These are phyloP conservation scores for Apodemia mormo DNA, from an alignment of 2,888 invertebrate species.

Conservation along the genomic window DNA sequence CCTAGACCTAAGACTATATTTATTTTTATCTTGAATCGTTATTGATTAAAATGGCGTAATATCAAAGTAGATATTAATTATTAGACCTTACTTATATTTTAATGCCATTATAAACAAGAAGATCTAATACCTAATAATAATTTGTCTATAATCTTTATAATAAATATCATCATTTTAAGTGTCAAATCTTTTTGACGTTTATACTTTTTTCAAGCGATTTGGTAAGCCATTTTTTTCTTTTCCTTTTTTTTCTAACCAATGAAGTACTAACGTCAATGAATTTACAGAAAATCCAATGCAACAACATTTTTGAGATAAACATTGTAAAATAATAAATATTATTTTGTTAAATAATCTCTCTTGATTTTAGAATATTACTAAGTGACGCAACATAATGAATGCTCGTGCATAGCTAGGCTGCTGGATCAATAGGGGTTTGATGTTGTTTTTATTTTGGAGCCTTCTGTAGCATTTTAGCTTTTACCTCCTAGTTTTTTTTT, in stretches of 20 bases:
- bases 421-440: neutral
- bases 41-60: too few relatives aligned
- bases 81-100: too few relatives aligned
- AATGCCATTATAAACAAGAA: too few relatives aligned
- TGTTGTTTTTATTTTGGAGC: neutral
- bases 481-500: neutral
- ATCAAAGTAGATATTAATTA: too few relatives aligned
- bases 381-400: neutral
- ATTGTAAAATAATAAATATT: neutral
- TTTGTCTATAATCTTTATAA: too few relatives aligned
- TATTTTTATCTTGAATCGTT: too few relatives aligned
- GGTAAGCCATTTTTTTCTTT: slow-evolving; percentile 1
- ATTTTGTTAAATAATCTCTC: neutral
- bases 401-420: neutral
- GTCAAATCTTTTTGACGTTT: too few relatives aligned
- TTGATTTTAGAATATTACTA: neutral
- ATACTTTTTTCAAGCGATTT: neutral
- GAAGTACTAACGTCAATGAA: neutral
- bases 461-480: neutral
- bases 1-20: too few relatives aligned
- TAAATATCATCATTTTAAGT: too few relatives aligned
- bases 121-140: too few relatives aligned
- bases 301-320: neutral
- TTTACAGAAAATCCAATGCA: neutral
- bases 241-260: neutral